Percentiles rank a stretch among this genome's conserved stretches.
phyloP scores from a whole-genome alignment of 2,113 vertebrate genomes.

The Hemichromis elongatus region DNA sequence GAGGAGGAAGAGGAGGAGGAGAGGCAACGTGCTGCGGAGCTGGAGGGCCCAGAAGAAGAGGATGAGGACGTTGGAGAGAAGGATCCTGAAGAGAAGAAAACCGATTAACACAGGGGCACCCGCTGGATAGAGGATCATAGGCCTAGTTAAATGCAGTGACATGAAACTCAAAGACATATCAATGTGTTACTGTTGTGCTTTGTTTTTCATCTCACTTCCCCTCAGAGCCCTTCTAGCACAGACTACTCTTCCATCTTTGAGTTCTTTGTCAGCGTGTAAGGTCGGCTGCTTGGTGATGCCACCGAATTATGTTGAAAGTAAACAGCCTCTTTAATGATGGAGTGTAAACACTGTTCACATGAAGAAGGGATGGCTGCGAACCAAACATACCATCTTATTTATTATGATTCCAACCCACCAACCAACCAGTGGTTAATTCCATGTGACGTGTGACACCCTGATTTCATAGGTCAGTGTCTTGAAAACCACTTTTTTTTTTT shows the following conservation, averaged over 20 bases:
- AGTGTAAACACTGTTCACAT: background rate
- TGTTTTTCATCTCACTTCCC: conserved; percentile 54
- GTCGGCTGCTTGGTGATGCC: conserved; percentile 1
- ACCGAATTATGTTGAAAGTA: background rate
- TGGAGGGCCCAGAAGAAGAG: conserved; percentile 72
- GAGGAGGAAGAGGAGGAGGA: conserved; percentile 79
- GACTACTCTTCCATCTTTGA: background rate
- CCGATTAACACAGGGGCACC: conserved; percentile 70
- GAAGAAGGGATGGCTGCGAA: conserved; percentile 17
- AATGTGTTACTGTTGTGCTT: conserved; percentile 16
- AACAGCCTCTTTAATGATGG: conserved; percentile 20
- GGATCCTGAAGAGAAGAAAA: conserved; percentile 69
- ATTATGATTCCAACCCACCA: conserved; percentile 1
- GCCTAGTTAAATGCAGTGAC: conserved; percentile 44
- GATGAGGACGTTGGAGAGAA: conserved; percentile 70
- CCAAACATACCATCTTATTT: conserved; percentile 39
- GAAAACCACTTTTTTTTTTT: background rate
- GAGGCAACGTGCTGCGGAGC: conserved; percentile 59
- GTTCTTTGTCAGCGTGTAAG: background rate
- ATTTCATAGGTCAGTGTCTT: background rate
- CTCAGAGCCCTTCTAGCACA: conserved; percentile 9
- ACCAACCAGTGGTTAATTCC: background rate
- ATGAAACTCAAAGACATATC: conserved; percentile 62
- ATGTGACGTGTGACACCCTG: background rate
- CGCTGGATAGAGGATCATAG: conserved; percentile 18